Percentiles rank a stretch among this genome's conserved stretches.
Evolutionary conservation across 2,888 invertebrate genomes (phyloP).

Genomic region (Magallana nippona): DNA sequence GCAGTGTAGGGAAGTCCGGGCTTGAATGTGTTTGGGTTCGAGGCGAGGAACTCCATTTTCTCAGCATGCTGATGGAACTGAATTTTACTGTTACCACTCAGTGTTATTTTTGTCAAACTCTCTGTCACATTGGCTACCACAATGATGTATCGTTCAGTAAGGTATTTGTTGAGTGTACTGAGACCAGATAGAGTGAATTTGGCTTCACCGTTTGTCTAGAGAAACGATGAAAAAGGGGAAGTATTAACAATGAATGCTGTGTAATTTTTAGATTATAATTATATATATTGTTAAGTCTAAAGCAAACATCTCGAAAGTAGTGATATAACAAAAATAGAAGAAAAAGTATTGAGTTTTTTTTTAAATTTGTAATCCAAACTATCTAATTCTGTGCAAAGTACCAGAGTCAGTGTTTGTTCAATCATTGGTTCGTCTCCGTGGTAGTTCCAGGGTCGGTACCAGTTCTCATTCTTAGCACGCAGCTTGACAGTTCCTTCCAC

Average conservation of each 20-base stretch:
- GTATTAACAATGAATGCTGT: not conserved
- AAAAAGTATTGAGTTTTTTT: not conserved
- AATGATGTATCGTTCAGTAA: conserved; percentile 51
- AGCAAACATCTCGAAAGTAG: too few species aligned
- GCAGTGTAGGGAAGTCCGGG: conserved; percentile 92
- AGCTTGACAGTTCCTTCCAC: conserved; percentile 92
- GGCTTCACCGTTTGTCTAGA: conserved; percentile 66
- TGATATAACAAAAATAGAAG: too few species aligned
- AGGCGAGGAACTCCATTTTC: conserved; percentile 88
- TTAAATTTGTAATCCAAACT: not conserved
- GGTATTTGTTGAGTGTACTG: conserved; percentile 46
- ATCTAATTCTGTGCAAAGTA: not conserved
- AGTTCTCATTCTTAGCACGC: conserved; percentile 80
- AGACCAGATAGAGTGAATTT: conserved; percentile 60
- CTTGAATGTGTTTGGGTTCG: conserved; percentile 90
- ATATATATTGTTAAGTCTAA: too few species aligned
- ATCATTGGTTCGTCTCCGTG: conserved; percentile 59
- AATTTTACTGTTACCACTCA: conserved; percentile 88
- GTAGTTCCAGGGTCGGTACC: conserved; percentile 62
- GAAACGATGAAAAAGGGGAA: not conserved
- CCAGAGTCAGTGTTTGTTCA: conserved; percentile 45
- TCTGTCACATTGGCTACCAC: conserved; percentile 92
- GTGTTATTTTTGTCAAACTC: conserved; percentile 90
- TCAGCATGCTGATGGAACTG: conserved; percentile 89
- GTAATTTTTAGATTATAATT: not conserved